A percentile compares a stretch with the other conserved stretches of the same genome.
phyloP scores from a whole-genome alignment of 2,113 vertebrate species.

The Gopherus evgoodei region DNA sequence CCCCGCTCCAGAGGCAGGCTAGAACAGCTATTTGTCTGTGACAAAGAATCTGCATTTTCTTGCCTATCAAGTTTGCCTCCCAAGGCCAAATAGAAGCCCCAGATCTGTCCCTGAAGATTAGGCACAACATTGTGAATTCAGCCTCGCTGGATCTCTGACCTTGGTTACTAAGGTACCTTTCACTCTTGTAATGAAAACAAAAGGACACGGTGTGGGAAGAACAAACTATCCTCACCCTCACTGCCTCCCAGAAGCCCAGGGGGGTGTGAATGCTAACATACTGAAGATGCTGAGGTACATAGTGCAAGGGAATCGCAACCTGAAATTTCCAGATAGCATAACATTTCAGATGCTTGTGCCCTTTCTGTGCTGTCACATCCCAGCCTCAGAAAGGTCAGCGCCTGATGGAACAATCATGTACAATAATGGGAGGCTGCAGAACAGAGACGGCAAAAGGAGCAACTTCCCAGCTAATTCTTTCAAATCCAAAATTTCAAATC shows the following conservation, averaged over 20 bases:
- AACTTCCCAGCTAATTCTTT: neutral
- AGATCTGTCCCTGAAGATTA: neutral
- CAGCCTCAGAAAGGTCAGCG: neutral
- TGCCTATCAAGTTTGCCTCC: neutral
- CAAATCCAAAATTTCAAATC: neutral
- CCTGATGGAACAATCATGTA: neutral
- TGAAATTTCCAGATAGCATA: neutral
- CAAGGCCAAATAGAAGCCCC: neutral
- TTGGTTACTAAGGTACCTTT: neutral
- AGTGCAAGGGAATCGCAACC: neutral
- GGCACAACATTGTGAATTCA: neutral
- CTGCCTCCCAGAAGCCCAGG: neutral
- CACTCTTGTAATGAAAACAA: neutral
- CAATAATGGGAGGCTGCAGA: neutral
- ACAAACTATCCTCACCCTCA: rapidly evolving
- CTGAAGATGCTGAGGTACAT: neutral
- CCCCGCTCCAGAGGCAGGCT: neutral
- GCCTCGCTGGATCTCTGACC: neutral
- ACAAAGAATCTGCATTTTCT: neutral
- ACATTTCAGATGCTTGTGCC: rapidly evolving
- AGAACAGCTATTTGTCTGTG: neutral
- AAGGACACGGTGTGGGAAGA: neutral
- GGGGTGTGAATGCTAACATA: rapidly evolving
- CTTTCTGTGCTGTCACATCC: neutral
- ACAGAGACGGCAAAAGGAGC: neutral